Percentiles rank a stretch among this genome's conserved stretches.
phyloP scores from a whole-genome alignment of 2,113 vertebrate species.

The Coturnix japonica region DNA sequence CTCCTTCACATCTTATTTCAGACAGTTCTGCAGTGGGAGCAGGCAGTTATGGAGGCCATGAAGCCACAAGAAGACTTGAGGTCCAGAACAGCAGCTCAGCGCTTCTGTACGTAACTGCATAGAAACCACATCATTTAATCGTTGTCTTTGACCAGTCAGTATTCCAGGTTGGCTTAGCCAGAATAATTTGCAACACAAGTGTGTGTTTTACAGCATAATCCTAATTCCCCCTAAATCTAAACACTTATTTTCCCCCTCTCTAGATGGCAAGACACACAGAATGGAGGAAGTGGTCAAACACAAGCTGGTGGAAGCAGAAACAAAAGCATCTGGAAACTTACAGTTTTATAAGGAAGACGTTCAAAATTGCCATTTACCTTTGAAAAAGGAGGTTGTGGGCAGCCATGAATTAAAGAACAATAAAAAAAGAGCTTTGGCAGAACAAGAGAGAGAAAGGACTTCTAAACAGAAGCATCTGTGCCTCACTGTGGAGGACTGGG shows the following conservation, averaged over 20 bases:
- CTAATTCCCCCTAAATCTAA: not conserved
- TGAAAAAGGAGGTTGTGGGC: conserved; percentile 13
- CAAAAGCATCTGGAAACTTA: conserved; percentile 70
- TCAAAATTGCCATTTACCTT: conserved; percentile 54
- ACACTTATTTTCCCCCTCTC: not conserved
- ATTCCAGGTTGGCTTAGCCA: not conserved
- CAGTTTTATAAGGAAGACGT: conserved; percentile 86
- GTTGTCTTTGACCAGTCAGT: not conserved
- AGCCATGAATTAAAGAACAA: conserved; percentile 57
- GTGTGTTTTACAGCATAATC: not conserved
- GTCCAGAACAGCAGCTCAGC: conserved; percentile 81
- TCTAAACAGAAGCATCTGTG: conserved; percentile 79
- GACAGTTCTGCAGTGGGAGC: conserved; percentile 94
- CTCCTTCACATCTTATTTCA: conserved; percentile 59
- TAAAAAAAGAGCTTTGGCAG: conserved; percentile 79
- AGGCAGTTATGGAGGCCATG: conserved; percentile 75
- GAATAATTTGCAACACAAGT: not conserved
- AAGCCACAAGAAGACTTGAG: conserved; percentile 76
- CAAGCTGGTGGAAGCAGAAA: conserved; percentile 38
- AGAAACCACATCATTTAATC: not conserved
- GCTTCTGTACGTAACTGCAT: conserved; percentile 85
- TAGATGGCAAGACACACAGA: conserved; percentile 86
- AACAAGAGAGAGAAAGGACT: conserved; percentile 63
- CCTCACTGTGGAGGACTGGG: conserved; percentile 85
- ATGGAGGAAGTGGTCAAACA: conserved; percentile 65